Evolutionary conservation across 2,113 vertebrate species (phyloP).

Genomic region (Hydrolagus affinis): DNA sequence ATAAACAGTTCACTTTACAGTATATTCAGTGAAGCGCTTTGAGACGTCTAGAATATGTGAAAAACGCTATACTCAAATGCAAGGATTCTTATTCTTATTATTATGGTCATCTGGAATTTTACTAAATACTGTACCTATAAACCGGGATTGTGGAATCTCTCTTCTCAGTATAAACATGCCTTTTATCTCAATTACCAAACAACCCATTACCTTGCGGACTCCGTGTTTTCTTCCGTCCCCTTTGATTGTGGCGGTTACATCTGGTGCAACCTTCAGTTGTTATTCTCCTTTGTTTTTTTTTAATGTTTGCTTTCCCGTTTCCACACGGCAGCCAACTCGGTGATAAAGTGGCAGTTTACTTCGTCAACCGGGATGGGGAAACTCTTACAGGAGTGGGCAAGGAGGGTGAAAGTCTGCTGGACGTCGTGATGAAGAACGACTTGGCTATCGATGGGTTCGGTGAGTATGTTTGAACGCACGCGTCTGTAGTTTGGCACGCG

Average conservation of each 20-base stretch:
- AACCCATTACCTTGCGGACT: too few species aligned
- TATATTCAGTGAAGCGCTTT: too few species aligned
- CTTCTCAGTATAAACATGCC: too few species aligned
- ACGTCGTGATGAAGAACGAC: slow-evolving; percentile 59
- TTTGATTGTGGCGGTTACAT: background rate
- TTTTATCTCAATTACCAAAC: background rate
- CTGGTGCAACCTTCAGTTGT: background rate
- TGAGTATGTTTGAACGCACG: slow-evolving; percentile 36
- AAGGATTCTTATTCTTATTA: too few species aligned
- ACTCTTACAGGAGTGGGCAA: slow-evolving; percentile 47
- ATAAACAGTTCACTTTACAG: too few species aligned
- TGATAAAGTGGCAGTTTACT: slow-evolving; percentile 49
- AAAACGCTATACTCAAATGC: too few species aligned
- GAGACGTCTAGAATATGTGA: too few species aligned
- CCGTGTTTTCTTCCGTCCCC: background rate
- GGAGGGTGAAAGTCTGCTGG: slow-evolving; percentile 58
- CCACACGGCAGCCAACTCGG: slow-evolving; percentile 39
- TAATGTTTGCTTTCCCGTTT: slow-evolving; percentile 25
- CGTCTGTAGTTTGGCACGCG: too few species aligned
- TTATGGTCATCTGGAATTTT: too few species aligned
- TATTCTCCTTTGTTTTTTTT: too few species aligned
- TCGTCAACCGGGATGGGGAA: slow-evolving; percentile 57
- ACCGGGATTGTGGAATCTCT: too few species aligned
- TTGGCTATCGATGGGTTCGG: slow-evolving; percentile 60
- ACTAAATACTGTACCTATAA: too few species aligned